Conservation (phyloP, 2,797 vertebrate genomes). For the Spinus pinus region DNA sequence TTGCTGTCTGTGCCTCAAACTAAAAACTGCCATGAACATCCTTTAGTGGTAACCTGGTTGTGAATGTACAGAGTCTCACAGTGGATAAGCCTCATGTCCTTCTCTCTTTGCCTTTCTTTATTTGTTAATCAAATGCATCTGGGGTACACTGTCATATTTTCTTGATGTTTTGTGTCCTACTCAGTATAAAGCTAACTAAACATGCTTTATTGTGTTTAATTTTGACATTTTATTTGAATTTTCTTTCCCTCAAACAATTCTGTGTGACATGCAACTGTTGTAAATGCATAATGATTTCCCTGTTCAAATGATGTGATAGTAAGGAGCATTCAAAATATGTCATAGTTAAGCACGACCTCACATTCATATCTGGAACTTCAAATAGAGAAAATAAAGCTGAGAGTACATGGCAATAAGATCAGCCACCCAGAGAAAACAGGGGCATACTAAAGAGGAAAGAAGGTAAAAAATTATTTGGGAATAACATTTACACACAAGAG, state of each 20-base stretch:
- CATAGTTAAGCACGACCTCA: background rate
- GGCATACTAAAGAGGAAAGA: background rate
- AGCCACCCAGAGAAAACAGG: background rate
- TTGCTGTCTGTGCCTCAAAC: background rate
- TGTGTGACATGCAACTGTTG: background rate
- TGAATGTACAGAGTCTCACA: background rate
- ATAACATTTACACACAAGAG: background rate
- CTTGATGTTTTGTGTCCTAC: background rate
- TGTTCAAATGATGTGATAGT: background rate
- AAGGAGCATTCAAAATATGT: background rate
- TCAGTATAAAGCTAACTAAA: background rate
- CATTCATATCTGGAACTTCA: background rate
- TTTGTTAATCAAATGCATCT: background rate
- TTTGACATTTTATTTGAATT: background rate
- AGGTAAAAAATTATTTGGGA: background rate
- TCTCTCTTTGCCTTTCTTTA: background rate
- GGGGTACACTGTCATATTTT: background rate
- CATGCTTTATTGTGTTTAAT: background rate
- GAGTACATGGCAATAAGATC: background rate
- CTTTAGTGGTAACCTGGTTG: background rate
- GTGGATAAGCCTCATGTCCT: background rate
- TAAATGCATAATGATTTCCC: background rate
- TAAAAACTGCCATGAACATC: background rate
- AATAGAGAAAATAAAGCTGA: background rate
- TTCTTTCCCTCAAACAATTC: background rate